Evolutionary conservation across 1,140 invertebrate species (phyloP), one percentile per base, ranked within the genome.

Genomic region (Papilio glaucus): DNA sequence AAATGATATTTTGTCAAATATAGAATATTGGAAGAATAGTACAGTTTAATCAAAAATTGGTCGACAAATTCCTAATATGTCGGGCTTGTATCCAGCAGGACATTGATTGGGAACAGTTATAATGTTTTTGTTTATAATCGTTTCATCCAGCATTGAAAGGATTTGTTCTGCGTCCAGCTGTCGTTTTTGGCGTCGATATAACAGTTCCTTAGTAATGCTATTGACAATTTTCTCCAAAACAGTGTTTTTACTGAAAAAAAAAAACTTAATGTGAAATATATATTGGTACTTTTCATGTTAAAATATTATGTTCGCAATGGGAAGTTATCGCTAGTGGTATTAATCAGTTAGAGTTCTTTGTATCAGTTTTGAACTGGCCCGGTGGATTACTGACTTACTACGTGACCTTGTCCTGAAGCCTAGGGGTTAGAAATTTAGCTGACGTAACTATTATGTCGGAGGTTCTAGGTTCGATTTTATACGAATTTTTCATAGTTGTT

Each of bases 51-150:
- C 41, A 61, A 83, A 76, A 8, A 82, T 81, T 70, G 71, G 70
- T 7, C 86, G 81, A 72, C 87, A 89, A 65, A 79, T 73, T 29
- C 85, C 85, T 29, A 83, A 71, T 53, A 81, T 82, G 37, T 89
- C 87, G 6, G 86, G 82, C 72, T 39, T 82, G 61, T 81, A 85
- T 12, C 88, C 88, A 41, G 24, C 45, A 9, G 86, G 86, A 73
- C 88, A 89, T 53, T 89, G 86, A 53, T 80, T 79, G 7, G 87
- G 87, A 45, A 89, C 80, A 33, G 57, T 81, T 57, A 89, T 85
- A 18, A 89, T 78, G 60, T 83, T 86, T 77, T 61, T 81, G 38
- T 69, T 37, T 9, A 69, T 57, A 26, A 67, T 4, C 10, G 13
- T 38, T 12, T 70, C 38, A 18, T 72, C 26, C 42, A 69, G 41